Percentiles rank a stretch among this genome's conserved stretches.
phyloP scores from a whole-genome alignment of 2,113 vertebrate genomes.

The Rhynchomys soricoides region DNA sequence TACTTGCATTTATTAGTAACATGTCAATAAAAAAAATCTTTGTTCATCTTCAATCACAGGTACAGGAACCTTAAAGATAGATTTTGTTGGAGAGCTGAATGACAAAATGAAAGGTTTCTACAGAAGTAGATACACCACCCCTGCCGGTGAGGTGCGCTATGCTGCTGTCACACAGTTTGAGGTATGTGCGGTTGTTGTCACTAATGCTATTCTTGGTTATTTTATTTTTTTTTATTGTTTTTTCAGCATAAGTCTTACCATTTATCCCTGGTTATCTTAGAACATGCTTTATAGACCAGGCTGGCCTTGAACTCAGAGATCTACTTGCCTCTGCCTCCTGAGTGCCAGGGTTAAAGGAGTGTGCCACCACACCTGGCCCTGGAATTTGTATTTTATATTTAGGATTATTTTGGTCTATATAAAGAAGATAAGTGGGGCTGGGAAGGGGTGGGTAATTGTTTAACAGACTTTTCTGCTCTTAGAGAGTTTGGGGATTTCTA shows the following conservation, averaged over 20 bases:
- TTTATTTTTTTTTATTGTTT: neutral
- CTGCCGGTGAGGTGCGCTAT: constrained; percentile 93
- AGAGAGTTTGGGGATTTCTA: neutral
- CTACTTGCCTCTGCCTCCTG: neutral
- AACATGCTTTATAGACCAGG: neutral
- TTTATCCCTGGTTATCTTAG: neutral
- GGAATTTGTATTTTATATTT: constrained; percentile 37
- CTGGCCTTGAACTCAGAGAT: neutral
- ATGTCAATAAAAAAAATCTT: constrained; percentile 35
- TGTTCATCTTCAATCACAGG: constrained; percentile 86
- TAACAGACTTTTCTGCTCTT: neutral
- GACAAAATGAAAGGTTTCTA: constrained; percentile 99
- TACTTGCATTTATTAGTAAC: constrained; percentile 51
- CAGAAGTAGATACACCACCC: constrained; percentile 94
- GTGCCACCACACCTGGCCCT: neutral
- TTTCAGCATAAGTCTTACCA: neutral
- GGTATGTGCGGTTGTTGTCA: constrained; percentile 83
- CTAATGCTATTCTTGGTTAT: neutral
- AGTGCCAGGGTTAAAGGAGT: neutral
- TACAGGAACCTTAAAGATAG: constrained; percentile 94
- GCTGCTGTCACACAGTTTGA: constrained; percentile 99
- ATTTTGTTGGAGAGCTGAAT: constrained; percentile 98
- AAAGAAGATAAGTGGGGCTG: neutral
- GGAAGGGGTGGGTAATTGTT: neutral
- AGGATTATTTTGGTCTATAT: constrained; percentile 22